Conservation (phyloP, 2,113 vertebrate species). For the Cryptotis parvus region DNA sequence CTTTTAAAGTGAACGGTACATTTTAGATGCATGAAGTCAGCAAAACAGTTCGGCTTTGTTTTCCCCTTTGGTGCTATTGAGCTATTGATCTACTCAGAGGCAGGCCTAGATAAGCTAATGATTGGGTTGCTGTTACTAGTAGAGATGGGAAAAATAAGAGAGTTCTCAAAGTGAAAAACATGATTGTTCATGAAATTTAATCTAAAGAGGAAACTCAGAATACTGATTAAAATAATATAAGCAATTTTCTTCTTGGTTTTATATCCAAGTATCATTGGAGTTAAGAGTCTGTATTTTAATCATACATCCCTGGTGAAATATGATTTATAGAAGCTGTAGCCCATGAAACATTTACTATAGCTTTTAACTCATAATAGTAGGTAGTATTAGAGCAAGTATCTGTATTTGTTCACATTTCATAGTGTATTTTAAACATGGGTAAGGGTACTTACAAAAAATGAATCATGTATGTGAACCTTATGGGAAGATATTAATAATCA, state of each 20-base stretch:
- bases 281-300: background rate
- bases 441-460: conserved; percentile 12
- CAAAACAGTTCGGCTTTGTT: background rate
- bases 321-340: background rate
- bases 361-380: background rate
- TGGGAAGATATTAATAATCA: background rate
- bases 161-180: conserved; percentile 18
- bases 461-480: background rate
- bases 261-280: conserved; percentile 6
- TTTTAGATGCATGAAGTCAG: background rate
- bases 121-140: background rate
- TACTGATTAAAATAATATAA: background rate
- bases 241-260: conserved; percentile 28
- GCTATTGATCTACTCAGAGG: background rate
- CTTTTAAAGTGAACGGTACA: background rate
- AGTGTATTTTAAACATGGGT: conserved; percentile 19
- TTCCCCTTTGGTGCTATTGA: background rate
- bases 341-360: background rate
- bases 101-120: background rate
- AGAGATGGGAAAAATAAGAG: background rate
- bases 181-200: conserved; percentile 18
- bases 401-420: conserved; percentile 21
- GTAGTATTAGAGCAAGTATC: background rate
- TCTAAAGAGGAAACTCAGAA: conserved; percentile 1
- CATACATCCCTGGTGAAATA: background rate